Percentiles rank a stretch among this genome's conserved stretches.
These are phyloP conservation scores for Cuniculus paca DNA, from an alignment of 2,797 vertebrate genomes.

Conservation along the genomic window DNA sequence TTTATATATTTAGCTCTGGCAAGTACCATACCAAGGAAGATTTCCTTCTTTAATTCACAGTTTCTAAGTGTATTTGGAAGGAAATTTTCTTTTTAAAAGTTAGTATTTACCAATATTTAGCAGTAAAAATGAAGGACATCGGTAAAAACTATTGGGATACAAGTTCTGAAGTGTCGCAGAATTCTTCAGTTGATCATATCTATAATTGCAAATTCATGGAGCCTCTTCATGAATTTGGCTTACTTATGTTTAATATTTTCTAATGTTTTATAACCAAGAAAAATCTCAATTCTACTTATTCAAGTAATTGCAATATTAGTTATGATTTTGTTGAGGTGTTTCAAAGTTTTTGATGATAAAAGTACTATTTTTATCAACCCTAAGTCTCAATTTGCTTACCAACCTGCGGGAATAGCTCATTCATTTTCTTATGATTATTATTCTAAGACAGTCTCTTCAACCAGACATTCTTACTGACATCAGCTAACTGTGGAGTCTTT, in stretches of 20 bases:
- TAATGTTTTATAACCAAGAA: slow-evolving; percentile 18
- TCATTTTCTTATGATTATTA: slow-evolving; percentile 13
- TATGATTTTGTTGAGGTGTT: not conserved
- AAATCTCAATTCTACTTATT: not conserved
- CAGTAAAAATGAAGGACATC: not conserved
- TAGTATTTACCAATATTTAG: not conserved
- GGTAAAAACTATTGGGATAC: not conserved
- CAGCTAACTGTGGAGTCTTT: not conserved
- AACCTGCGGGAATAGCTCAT: not conserved
- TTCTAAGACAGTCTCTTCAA: not conserved
- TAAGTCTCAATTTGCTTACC: not conserved
- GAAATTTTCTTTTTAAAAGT: not conserved
- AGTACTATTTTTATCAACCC: not conserved
- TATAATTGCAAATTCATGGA: not conserved
- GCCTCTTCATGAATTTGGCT: not conserved
- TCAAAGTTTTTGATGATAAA: slow-evolving; percentile 26
- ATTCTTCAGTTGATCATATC: not conserved
- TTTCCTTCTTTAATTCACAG: slow-evolving; percentile 9
- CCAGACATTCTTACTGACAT: not conserved
- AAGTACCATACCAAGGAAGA: not conserved
- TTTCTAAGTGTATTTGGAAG: not conserved
- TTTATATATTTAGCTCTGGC: not conserved
- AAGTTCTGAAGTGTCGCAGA: not conserved
- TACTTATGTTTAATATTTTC: slow-evolving; percentile 37
- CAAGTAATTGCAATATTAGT: not conserved